Evolutionary conservation across 2,797 vertebrate species (phyloP), one percentile per base, ranked within the genome.

Genomic region (Labroides dimidiatus): DNA sequence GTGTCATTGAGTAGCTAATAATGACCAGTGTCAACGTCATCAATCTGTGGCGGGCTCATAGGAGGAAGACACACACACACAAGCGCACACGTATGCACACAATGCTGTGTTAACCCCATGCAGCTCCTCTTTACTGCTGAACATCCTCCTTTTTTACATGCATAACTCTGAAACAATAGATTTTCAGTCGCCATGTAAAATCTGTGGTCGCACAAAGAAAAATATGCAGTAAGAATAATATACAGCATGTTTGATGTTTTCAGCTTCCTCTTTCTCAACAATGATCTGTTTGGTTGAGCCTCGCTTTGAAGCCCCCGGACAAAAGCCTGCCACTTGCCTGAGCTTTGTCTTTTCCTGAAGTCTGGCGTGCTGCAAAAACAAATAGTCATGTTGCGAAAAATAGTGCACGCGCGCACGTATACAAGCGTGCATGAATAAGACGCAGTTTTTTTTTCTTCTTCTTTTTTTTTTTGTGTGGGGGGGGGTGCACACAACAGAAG

Each of bases 281-380:
- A 80, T 92, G 70, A 81, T 3, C 48, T 89, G 81, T 92, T 91
- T 92, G 90, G 91, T 91, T 86, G 89, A 50, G 76, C 48, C 33
- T 24, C 64, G 76, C 82, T 93, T 92, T 86, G 84, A 93, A 93
- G 90, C 73, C 83, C 82, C 76, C 68, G 82, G 93, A 92, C 87
- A 92, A 92, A 93, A 93, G 87, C 81, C 65, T 3, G 65, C 79
- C 48, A 86, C 93, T 93, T 90, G 87, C 69, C 59, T 37, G 7
- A 82, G 89, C 90, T 92, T 92, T 92, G 90, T 88, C 92, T 89
- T 88, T 90, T 85, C 87, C 89, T 87, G 83, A 85, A 91, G 77
- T 80, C 88, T 57, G 82, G 80, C 86, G 78, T 70, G 63, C 87
- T 80, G 86, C 73, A 47, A 78, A 84, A 87, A 91, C 57, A 89